These are phyloP conservation scores for Aythya baeri DNA, from an alignment of 2,113 vertebrate species.

Conservation along the genomic window DNA sequence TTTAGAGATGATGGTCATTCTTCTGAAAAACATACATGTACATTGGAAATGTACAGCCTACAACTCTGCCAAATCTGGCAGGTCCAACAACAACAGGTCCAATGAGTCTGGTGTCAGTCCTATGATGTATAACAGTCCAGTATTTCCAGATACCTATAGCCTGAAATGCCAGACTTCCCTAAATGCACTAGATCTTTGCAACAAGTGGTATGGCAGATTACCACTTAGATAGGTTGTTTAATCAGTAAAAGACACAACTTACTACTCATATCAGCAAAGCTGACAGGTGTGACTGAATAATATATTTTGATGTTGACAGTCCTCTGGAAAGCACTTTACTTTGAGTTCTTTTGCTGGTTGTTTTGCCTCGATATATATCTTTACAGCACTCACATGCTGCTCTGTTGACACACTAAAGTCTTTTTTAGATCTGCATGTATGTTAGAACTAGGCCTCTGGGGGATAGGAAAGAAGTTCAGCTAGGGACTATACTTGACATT, in stretches of 20 bases:
- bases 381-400: neutral
- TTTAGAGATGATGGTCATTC: neutral
- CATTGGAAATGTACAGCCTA: neutral
- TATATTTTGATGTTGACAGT: neutral
- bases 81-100: neutral
- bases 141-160: neutral
- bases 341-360: neutral
- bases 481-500: neutral
- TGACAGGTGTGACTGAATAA: neutral
- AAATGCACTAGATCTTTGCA: neutral
- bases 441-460: neutral
- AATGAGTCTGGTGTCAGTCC: neutral
- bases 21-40: fast-evolving
- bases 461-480: neutral
- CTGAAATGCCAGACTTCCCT: neutral
- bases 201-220: neutral
- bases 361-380: neutral
- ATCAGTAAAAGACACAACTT: neutral
- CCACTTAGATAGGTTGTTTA: neutral
- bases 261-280: neutral
- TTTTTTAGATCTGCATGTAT: neutral
- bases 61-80: neutral
- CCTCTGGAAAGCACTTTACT: neutral
- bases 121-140: neutral
- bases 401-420: neutral